Percentiles rank a stretch among this genome's conserved stretches.
Conservation (phyloP, 30 jellyfish, hydroid and myxozoan genomes). For the Pseudorhiza aurosa region DNA sequence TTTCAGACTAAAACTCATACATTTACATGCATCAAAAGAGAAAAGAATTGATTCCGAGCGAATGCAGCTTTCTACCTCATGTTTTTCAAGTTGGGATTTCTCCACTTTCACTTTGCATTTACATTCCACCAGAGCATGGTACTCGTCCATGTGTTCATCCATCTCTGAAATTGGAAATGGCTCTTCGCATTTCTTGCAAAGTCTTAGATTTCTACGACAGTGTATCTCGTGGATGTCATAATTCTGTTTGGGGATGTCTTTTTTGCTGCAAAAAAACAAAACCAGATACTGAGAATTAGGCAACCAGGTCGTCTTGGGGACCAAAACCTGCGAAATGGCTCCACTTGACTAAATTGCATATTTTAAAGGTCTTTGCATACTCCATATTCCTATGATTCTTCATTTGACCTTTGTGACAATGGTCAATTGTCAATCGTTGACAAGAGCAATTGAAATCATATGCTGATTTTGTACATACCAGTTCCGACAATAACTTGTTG, state of each 20-base stretch:
- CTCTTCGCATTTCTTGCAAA: slow-evolving; percentile 40
- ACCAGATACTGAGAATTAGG: no score
- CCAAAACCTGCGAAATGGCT: no score
- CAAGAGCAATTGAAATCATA: no score
- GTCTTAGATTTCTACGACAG: slow-evolving; percentile 28
- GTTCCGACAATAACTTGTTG: slow-evolving; percentile 11
- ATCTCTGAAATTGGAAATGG: slow-evolving; percentile 44
- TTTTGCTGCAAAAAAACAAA: slow-evolving; percentile 36
- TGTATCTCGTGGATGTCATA: slow-evolving; percentile 39
- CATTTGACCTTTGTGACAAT: no score
- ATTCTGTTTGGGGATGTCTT: slow-evolving; percentile 42
- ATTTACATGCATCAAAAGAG: no score
- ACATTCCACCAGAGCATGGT: slow-evolving; percentile 55
- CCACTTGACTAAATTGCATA: no score
- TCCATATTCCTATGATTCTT: no score
- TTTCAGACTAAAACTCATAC: no score
- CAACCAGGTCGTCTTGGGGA: no score
- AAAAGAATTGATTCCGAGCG: no score
- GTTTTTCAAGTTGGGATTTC: slow-evolving; percentile 35
- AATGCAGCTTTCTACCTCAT: slow-evolving; percentile 61
- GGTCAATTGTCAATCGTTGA: no score
- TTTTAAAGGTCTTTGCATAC: no score
- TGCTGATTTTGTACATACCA: slow-evolving; percentile 26
- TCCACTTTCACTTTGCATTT: slow-evolving; percentile 34
- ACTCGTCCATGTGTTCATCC: slow-evolving; percentile 60